These are phyloP conservation scores for Symphodus melops DNA, from an alignment of 2,113 vertebrate genomes.

Conservation along the genomic window DNA sequence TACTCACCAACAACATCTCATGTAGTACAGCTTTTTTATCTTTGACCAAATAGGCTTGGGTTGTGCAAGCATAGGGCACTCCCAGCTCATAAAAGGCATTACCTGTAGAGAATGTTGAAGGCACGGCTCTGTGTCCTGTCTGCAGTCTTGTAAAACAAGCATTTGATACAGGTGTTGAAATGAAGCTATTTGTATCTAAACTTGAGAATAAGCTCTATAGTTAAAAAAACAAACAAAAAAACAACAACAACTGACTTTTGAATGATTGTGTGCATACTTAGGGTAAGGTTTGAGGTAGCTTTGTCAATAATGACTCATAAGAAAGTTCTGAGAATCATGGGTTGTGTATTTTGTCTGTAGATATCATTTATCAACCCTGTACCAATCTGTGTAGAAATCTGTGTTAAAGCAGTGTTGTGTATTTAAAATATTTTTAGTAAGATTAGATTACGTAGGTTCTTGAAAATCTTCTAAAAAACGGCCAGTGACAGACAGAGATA, in stretches of 20 bases:
- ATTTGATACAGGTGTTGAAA: not conserved
- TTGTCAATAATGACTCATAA: conserved; percentile 20
- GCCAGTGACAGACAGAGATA: not conserved
- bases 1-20: not conserved
- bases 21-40: conserved; percentile 26
- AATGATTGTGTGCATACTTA: not conserved
- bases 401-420: not conserved
- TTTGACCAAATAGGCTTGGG: not conserved
- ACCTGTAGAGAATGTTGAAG: conserved; percentile 34
- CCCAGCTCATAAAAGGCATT: conserved; percentile 40
- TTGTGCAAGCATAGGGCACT: conserved; percentile 23
- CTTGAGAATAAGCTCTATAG: not conserved
- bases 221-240: not conserved
- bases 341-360: conserved; percentile 22
- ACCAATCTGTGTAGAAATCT: not conserved
- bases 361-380: conserved; percentile 4
- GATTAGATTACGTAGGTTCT: conserved; percentile 34
- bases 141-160: conserved; percentile 16
- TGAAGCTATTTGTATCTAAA: not conserved
- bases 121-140: not conserved
- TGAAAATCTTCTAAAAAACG: conserved; percentile 4
- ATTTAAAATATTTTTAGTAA: not conserved
- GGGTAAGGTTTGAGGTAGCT: not conserved
- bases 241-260: not conserved
- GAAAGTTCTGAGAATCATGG: conserved; percentile 16